A percentile compares a stretch with the other conserved stretches of the same genome.
Evolutionary conservation across 2,888 invertebrate species (phyloP).

Genomic region (Minunthozetes semirufus): DNA sequence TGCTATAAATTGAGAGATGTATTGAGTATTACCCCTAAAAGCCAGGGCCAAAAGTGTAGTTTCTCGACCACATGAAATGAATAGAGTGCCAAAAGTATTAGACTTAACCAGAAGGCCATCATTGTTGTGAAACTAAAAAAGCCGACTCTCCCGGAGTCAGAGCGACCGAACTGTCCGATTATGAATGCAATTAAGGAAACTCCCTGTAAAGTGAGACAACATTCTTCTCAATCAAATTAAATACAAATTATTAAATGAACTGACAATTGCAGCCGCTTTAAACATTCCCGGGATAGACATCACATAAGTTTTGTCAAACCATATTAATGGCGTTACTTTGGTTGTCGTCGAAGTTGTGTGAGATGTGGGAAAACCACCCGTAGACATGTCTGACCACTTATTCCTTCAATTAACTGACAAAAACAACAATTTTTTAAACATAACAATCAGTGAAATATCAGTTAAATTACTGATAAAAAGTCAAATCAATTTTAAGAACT

Average conservation of each 20-base stretch:
- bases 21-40: conserved; percentile 59
- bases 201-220: conserved; percentile 43
- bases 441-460: no score
- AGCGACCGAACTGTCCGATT: conserved; percentile 61
- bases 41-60: conserved; percentile 76
- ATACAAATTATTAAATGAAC: conserved; percentile 46
- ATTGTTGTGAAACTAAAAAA: conserved; percentile 71
- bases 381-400: not conserved
- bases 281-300: conserved; percentile 66
- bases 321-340: conserved; percentile 40
- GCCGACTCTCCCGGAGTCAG: conserved; percentile 56
- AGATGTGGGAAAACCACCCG: conserved; percentile 5
- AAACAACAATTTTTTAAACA: not conserved
- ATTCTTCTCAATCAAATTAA: conserved; percentile 2
- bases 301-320: conserved; percentile 64
- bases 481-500: no score
- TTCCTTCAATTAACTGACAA: not conserved
- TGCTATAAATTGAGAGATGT: not conserved
- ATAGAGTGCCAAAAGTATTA: conserved; percentile 68
- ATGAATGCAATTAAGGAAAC: conserved; percentile 63
- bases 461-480: no score
- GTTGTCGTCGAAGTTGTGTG: conserved; percentile 40
- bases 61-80: conserved; percentile 78
- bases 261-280: conserved; percentile 68
- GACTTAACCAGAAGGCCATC: conserved; percentile 77